phyloP scores from a whole-genome alignment of 2,888 invertebrate species.

The Hydriomena furcata region DNA sequence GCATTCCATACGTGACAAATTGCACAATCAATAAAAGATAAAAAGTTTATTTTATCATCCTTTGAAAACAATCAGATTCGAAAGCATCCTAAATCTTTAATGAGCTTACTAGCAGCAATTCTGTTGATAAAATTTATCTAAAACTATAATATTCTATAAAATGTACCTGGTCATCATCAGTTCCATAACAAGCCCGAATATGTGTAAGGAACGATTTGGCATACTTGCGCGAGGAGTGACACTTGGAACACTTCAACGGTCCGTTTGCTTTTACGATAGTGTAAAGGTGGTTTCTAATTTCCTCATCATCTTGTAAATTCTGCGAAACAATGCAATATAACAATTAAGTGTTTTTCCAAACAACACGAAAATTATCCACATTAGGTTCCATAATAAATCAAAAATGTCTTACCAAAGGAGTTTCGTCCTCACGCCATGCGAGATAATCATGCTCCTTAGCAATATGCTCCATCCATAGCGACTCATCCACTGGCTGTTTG shows the following conservation, averaged over 20 bases:
- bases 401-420: constrained; percentile 38
- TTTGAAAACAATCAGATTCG: too few relatives aligned
- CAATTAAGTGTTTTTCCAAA: too few relatives aligned
- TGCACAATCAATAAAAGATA: too few relatives aligned
- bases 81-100: too few relatives aligned
- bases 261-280: constrained; percentile 34
- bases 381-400: too few relatives aligned
- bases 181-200: constrained; percentile 40
- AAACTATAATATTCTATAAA: neutral
- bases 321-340: constrained; percentile 21
- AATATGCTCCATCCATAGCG: constrained; percentile 44
- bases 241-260: constrained; percentile 45
- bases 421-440: constrained; percentile 47
- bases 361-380: too few relatives aligned
- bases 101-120: too few relatives aligned
- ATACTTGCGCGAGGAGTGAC: constrained; percentile 45
- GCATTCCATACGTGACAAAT: too few relatives aligned
- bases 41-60: too few relatives aligned
- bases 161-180: constrained; percentile 10
- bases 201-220: constrained; percentile 46
- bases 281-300: constrained; percentile 40
- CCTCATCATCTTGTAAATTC: constrained; percentile 40
- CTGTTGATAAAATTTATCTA: too few relatives aligned
- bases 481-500: constrained; percentile 25
- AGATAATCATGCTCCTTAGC: constrained; percentile 47